phyloP scores from a whole-genome alignment of 2,888 invertebrate genomes.

The Heliconius ismenius region DNA sequence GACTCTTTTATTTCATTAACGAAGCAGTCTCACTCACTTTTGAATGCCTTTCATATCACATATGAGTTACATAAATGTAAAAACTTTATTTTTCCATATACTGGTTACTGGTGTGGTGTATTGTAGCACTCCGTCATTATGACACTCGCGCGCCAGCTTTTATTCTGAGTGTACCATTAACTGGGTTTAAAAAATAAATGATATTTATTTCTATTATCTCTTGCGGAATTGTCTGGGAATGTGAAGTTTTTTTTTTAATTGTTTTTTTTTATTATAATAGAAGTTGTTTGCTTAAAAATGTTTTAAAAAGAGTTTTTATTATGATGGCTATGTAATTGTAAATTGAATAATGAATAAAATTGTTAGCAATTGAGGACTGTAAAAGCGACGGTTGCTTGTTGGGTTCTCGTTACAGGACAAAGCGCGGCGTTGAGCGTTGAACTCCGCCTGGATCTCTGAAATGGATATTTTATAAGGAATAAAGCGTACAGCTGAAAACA shows the following conservation, averaged over 20 bases:
- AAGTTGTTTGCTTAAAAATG: not conserved
- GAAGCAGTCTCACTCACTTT: slow-evolving; percentile 33
- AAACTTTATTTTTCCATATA: slow-evolving; percentile 25
- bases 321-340: no score
- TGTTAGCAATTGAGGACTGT: no score
- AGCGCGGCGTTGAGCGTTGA: no score
- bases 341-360: no score
- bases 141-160: slow-evolving; percentile 25
- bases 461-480: no score
- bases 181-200: slow-evolving; percentile 26
- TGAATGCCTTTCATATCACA: slow-evolving; percentile 29
- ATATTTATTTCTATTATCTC: slow-evolving; percentile 26
- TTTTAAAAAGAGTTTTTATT: not conserved
- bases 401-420: no score
- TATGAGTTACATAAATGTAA: slow-evolving; percentile 29
- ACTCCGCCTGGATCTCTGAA: no score
- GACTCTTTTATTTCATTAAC: slow-evolving; percentile 40
- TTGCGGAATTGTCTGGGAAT: slow-evolving; percentile 11
- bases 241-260: not conserved
- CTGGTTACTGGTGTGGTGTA: slow-evolving; percentile 16
- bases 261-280: not conserved
- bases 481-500: no score
- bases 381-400: no score
- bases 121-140: slow-evolving; percentile 32
- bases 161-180: slow-evolving; percentile 29